Evolutionary conservation across 1,140 invertebrate species (phyloP).

Genomic region (Liolophura sinensis): DNA sequence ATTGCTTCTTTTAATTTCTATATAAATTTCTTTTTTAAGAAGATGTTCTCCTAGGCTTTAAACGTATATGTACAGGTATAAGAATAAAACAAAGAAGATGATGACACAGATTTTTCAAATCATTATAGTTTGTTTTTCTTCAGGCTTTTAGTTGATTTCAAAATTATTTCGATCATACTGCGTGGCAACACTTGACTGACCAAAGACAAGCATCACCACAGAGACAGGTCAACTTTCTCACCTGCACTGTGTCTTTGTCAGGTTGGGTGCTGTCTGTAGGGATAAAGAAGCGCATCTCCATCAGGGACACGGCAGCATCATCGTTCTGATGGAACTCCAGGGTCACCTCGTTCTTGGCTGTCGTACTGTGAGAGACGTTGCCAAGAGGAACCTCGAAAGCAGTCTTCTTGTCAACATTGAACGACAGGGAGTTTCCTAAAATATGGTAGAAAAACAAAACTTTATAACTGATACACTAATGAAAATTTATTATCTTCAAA

Average conservation of each 20-base stretch:
- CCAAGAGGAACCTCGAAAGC: constrained; percentile 96
- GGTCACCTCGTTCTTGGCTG: constrained; percentile 98
- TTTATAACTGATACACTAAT: neutral
- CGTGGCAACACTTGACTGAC: neutral
- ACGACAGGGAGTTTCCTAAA: constrained; percentile 81
- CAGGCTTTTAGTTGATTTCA: no score
- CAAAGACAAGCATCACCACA: neutral
- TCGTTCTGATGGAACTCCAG: constrained; percentile 99
- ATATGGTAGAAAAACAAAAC: constrained; percentile 10
- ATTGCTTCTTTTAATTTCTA: no score
- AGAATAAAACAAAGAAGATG: no score
- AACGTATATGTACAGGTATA: no score
- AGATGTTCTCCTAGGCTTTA: no score
- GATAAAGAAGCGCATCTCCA: constrained; percentile 98
- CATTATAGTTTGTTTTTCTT: no score
- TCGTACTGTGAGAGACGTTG: constrained; percentile 94
- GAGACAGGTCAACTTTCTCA: constrained; percentile 35
- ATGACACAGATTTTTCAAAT: no score
- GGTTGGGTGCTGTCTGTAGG: constrained; percentile 68
- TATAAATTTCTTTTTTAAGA: no score
- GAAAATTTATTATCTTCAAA: no score
- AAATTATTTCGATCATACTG: no score
- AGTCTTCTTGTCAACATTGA: constrained; percentile 83
- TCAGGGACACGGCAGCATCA: constrained; percentile 92
- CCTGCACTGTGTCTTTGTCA: constrained; percentile 75